Conservation (phyloP, 1,140 invertebrate genomes). For the Drosophila lowei region DNA sequence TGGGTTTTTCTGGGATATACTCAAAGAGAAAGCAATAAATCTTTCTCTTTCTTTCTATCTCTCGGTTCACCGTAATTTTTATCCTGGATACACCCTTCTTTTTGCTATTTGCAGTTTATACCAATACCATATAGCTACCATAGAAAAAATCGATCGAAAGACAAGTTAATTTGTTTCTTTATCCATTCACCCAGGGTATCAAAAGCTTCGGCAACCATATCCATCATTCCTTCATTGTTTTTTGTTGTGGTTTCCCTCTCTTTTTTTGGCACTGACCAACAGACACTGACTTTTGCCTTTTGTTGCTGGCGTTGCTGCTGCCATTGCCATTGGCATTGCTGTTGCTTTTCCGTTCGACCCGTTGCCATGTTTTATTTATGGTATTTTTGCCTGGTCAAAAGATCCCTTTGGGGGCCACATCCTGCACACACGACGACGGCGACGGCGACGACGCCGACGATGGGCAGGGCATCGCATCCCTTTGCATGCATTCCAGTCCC, state of each 20-base stretch:
- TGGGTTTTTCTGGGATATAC: too few species aligned
- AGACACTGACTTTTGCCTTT: conserved; percentile 63
- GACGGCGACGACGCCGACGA: too few species aligned
- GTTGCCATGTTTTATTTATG: conserved; percentile 79
- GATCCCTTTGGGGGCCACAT: conserved; percentile 74
- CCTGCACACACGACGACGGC: conserved; percentile 31
- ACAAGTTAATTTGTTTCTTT: too few species aligned
- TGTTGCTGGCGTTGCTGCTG: conserved; percentile 31
- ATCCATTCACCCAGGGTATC: too few species aligned
- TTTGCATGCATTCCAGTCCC: conserved; percentile 56
- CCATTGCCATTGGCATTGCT: conserved; percentile 18
- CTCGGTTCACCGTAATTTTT: too few species aligned
- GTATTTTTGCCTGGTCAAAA: conserved; percentile 63
- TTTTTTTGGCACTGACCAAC: conserved; percentile 60
- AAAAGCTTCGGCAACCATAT: too few species aligned
- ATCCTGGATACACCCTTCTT: too few species aligned
- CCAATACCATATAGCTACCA: too few species aligned
- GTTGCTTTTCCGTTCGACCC: conserved; percentile 25
- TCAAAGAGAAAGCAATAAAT: too few species aligned
- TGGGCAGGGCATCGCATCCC: conserved; percentile 41
- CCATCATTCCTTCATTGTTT: background rate
- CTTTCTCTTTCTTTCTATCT: too few species aligned
- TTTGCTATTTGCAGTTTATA: too few species aligned
- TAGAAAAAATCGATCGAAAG: too few species aligned
- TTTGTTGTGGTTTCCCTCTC: conserved; percentile 23